Evolutionary conservation across 2,797 vertebrate species (phyloP), one percentile per base, ranked within the genome.

Genomic region (Falco peregrinus): DNA sequence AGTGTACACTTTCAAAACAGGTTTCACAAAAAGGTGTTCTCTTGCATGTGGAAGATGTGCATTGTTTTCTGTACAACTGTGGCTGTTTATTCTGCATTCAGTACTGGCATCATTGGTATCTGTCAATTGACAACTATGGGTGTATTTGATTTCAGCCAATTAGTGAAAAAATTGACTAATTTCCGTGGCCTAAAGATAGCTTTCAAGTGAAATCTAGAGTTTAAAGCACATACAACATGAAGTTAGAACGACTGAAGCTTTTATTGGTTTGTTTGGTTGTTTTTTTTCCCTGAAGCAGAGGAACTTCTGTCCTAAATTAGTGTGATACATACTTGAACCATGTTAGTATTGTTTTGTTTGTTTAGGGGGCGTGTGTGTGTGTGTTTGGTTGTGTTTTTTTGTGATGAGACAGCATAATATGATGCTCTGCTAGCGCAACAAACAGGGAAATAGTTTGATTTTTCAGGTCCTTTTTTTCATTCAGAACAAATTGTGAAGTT

Each of bases 401-500:
- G 4, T 82, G 22, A 37, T 87, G 21, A 89, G 31, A 13, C 43
- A 47, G 15, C 20, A 54, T 41, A 59, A 3, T 28, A 7, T 45
- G 37, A 63, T 83, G 21, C 39, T 19, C 21, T 86, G 11, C 68
- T 84, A 79, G 85, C 75, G 45, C 14, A 71, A 25, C 31, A 83
- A 19, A 21, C 41, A 77, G 21, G 48, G 76, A 84, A 85, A 63
- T 24, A 54, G 4, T 41, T 76, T 76, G 24, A 31, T 68, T 95
- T 84, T 90, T 60, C 56, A 79, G 33, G 43, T 22, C 10, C 19
- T 75, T 80, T 28, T 94, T 81, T 93, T 74, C 47, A 63, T 87
- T 80, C 21, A 54, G 43, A 63, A 68, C 25, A 90, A 75, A 53
- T 11, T 39, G 37, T 37, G 6, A 10, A 1, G 57, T 39, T 57